Evolutionary conservation across 2,797 vertebrate species (phyloP).

Genomic region (Microtus californicus): DNA sequence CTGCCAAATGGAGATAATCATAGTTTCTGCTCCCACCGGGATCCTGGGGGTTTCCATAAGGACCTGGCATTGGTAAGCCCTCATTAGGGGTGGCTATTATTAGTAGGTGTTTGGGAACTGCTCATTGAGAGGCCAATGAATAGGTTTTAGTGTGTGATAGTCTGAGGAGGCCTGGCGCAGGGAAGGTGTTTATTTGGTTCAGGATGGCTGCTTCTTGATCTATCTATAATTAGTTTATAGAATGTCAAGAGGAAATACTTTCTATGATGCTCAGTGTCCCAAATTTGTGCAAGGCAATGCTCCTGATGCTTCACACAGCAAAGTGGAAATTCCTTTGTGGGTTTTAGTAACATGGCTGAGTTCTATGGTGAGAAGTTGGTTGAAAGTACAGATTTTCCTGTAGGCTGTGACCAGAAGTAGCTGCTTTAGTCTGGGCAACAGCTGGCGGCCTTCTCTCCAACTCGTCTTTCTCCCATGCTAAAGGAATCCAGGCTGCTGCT

Average conservation of each 20-base stretch:
- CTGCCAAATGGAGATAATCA: constrained; percentile 58
- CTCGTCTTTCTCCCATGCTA: not conserved
- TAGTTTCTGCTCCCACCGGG: not conserved
- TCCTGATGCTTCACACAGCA: not conserved
- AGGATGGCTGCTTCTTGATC: constrained; percentile 77
- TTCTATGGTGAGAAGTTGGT: constrained; percentile 61
- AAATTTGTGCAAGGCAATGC: constrained; percentile 58
- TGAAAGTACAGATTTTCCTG: constrained; percentile 61
- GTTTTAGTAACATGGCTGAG: constrained; percentile 65
- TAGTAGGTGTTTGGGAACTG: constrained; percentile 71
- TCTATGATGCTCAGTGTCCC: constrained; percentile 58
- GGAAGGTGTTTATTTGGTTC: constrained; percentile 79
- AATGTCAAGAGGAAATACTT: constrained; percentile 76
- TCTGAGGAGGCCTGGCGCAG: constrained; percentile 78
- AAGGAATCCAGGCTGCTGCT: not conserved
- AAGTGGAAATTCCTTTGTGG: constrained; percentile 72
- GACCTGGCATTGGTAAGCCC: constrained; percentile 31
- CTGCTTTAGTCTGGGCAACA: constrained; percentile 30
- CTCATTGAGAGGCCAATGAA: constrained; percentile 74
- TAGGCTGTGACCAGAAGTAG: constrained; percentile 64
- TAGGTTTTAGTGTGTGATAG: constrained; percentile 77
- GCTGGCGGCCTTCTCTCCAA: constrained; percentile 52
- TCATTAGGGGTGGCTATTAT: constrained; percentile 71
- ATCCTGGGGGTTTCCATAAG: constrained; percentile 63
- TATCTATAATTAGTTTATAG: constrained; percentile 79